A percentile compares a stretch with the other conserved stretches of the same genome.
Conservation (phyloP, 2,113 vertebrate genomes). For the Zapornia atra region DNA sequence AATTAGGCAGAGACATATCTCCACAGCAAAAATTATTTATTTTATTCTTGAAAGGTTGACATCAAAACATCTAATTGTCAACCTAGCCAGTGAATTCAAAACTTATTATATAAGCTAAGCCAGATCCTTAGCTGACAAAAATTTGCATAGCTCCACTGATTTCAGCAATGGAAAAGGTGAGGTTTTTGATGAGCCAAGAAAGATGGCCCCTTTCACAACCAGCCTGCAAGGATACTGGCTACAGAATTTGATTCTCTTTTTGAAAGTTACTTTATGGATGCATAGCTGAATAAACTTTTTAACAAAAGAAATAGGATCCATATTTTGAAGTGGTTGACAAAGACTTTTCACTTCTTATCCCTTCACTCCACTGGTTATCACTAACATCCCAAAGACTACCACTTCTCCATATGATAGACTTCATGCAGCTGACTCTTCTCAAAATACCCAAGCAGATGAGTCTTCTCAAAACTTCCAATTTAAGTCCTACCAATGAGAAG, state of each 20-base stretch:
- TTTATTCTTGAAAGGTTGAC: neutral
- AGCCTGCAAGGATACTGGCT: neutral
- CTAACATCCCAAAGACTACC: neutral
- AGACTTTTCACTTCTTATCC: neutral
- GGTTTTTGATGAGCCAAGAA: neutral
- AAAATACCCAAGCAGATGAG: neutral
- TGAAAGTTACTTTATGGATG: neutral
- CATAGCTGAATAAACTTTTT: neutral
- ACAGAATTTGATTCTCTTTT: neutral
- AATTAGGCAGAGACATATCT: neutral
- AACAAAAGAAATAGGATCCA: neutral
- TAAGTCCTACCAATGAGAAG: neutral
- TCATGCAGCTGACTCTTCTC: neutral
- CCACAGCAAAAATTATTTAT: neutral
- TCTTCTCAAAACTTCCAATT: neutral
- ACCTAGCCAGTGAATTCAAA: neutral
- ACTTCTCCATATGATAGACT: neutral
- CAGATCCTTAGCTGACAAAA: neutral
- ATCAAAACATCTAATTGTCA: constrained; percentile 6
- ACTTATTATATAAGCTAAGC: neutral
- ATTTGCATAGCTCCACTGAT: neutral
- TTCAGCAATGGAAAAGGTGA: neutral
- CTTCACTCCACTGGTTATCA: neutral
- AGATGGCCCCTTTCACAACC: neutral
- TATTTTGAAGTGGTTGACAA: neutral